phyloP scores from a whole-genome alignment of 2,888 invertebrate genomes.

The Hirtodrosophila trivittata region DNA sequence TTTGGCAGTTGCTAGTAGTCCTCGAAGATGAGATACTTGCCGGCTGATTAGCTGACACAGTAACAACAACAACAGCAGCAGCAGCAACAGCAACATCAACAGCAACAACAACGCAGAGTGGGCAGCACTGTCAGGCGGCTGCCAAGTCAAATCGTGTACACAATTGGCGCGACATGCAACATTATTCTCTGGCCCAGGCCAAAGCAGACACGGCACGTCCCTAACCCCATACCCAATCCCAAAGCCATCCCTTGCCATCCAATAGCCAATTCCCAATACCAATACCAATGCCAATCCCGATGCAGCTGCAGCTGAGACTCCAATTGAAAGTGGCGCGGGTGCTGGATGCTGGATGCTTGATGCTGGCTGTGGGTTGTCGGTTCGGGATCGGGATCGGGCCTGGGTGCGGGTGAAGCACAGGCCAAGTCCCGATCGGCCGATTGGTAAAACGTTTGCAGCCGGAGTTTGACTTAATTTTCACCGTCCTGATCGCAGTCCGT shows the following conservation, averaged over 20 bases:
- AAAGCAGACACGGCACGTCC: constrained; percentile 37
- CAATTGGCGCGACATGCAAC: constrained; percentile 78
- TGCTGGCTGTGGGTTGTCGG: too few species aligned
- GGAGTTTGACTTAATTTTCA: constrained; percentile 82
- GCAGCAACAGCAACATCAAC: constrained; percentile 48
- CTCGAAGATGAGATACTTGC: constrained; percentile 83
- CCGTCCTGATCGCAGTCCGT: constrained; percentile 45
- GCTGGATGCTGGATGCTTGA: constrained; percentile 17
- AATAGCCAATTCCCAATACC: constrained; percentile 34
- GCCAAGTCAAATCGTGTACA: constrained; percentile 81
- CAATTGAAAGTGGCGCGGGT: constrained; percentile 66
- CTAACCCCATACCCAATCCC: constrained; percentile 31
- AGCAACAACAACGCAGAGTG: constrained; percentile 59
- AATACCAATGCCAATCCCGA: constrained; percentile 43
- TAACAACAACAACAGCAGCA: constrained; percentile 57
- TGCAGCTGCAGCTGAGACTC: constrained; percentile 49
- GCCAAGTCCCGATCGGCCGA: constrained; percentile 62
- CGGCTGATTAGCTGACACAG: constrained; percentile 81
- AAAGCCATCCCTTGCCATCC: constrained; percentile 11
- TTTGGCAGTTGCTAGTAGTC: constrained; percentile 77
- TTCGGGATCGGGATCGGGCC: too few species aligned
- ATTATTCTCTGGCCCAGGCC: constrained; percentile 43
- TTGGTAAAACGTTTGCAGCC: constrained; percentile 71
- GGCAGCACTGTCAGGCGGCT: constrained; percentile 74
- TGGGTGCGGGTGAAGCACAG: constrained; percentile 37